phyloP scores from a whole-genome alignment of 2,888 invertebrate species.

The Agrotis puta region DNA sequence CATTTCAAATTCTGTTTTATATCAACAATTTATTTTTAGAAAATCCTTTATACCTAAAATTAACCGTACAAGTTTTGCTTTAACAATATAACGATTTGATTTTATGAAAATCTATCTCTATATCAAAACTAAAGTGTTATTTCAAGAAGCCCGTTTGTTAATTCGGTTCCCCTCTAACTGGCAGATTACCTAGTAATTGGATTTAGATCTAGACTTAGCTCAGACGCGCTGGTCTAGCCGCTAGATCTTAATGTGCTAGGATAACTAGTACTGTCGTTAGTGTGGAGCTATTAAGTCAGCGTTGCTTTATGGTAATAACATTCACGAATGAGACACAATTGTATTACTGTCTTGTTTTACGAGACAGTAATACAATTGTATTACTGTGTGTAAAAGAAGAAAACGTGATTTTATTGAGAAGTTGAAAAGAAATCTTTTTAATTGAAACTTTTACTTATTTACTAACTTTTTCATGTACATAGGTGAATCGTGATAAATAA shows the following conservation, averaged over 20 bases:
- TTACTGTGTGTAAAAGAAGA: too few relatives aligned
- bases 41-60: background rate
- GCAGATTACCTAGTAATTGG: conserved; percentile 55
- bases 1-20: background rate
- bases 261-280: conserved; percentile 54
- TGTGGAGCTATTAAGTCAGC: conserved; percentile 46
- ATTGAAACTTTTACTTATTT: too few relatives aligned
- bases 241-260: conserved; percentile 48
- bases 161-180: conserved; percentile 27
- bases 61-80: background rate
- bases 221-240: conserved; percentile 31
- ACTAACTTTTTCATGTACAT: too few relatives aligned
- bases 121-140: conserved; percentile 1
- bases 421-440: background rate
- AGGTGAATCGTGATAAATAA: too few relatives aligned
- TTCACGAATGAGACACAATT: background rate
- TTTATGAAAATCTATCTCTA: background rate
- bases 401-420: background rate
- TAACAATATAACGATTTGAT: background rate
- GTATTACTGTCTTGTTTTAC: background rate
- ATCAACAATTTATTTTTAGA: background rate
- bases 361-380: too few relatives aligned
- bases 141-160: conserved; percentile 22
- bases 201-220: conserved; percentile 47
- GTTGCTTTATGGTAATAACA: background rate